Evolutionary conservation across 2,888 invertebrate genomes (phyloP).

Genomic region (Heliconius aoede): DNA sequence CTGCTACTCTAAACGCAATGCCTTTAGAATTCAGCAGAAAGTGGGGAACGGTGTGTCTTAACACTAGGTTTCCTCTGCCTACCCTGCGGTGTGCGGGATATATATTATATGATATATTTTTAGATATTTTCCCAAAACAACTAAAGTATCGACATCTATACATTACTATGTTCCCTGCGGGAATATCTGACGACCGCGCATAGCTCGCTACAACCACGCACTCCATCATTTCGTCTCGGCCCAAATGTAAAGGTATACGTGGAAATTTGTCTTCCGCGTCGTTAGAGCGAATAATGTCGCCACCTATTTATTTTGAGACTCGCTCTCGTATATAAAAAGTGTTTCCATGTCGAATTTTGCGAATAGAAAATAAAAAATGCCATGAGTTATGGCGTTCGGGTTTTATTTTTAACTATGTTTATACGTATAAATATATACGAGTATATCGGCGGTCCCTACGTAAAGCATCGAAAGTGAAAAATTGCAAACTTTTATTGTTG

Average conservation of each 20-base stretch:
- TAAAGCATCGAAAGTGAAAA: too few relatives aligned
- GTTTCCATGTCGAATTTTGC: slow-evolving; percentile 36
- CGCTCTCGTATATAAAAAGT: slow-evolving; percentile 46
- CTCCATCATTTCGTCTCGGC: slow-evolving; percentile 66
- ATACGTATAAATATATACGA: background rate
- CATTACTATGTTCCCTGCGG: background rate
- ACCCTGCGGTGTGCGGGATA: too few relatives aligned
- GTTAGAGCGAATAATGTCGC: slow-evolving; percentile 72
- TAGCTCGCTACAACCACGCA: slow-evolving; percentile 49
- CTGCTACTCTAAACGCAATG: too few relatives aligned
- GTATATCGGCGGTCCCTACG: background rate
- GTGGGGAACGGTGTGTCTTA: too few relatives aligned
- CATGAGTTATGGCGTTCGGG: slow-evolving; percentile 11
- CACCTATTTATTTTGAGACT: slow-evolving; percentile 64
- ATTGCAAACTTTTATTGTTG: too few relatives aligned
- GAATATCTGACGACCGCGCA: slow-evolving; percentile 36
- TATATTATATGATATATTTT: too few relatives aligned
- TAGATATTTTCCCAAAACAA: background rate
- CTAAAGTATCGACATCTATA: slow-evolving; percentile 23
- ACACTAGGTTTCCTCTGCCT: too few relatives aligned
- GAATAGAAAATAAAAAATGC: slow-evolving; percentile 20
- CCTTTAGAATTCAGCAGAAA: too few relatives aligned
- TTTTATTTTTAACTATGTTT: background rate
- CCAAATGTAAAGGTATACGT: slow-evolving; percentile 62
- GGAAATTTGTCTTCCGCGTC: slow-evolving; percentile 70